Evolutionary conservation across 2,113 vertebrate species (phyloP).

Genomic region (Arizona elegans): DNA sequence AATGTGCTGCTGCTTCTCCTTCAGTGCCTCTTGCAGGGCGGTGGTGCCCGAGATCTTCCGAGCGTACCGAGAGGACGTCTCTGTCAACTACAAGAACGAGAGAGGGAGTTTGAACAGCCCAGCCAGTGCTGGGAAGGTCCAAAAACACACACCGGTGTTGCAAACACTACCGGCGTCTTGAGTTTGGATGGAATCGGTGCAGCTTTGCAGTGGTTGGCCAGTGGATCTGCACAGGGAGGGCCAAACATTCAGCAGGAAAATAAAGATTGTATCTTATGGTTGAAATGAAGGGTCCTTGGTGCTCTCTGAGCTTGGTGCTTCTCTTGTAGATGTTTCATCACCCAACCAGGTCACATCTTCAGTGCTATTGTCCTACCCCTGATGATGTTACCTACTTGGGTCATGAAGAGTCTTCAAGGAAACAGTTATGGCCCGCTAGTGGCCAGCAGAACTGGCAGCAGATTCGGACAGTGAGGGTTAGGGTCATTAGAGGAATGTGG

Average conservation of each 20-base stretch:
- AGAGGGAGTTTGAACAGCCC: conserved; percentile 27
- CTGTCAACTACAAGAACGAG: conserved; percentile 83
- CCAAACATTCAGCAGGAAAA: not conserved
- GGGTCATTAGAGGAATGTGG: too few species aligned
- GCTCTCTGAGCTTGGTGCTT: not conserved
- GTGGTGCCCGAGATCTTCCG: conserved; percentile 98
- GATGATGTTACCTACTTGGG: not conserved
- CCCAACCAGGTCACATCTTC: not conserved
- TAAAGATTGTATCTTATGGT: not conserved
- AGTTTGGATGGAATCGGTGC: not conserved
- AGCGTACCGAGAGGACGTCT: conserved; percentile 93
- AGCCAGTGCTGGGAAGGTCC: not conserved
- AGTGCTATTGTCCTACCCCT: not conserved
- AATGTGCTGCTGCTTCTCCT: conserved; percentile 99
- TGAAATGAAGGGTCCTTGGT: not conserved
- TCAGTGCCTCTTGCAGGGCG: conserved; percentile 93
- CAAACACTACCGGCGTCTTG: not conserved
- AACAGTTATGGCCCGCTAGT: too few species aligned
- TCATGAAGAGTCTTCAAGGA: not conserved
- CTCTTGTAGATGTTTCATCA: not conserved
- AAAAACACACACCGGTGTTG: not conserved
- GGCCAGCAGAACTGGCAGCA: too few species aligned
- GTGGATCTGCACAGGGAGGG: not conserved
- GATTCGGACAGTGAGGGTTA: too few species aligned
- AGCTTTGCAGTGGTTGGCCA: not conserved